Base-by-base conservation (phyloP, 2,797 vertebrate genomes). In the Coluber constrictor region DNA sequence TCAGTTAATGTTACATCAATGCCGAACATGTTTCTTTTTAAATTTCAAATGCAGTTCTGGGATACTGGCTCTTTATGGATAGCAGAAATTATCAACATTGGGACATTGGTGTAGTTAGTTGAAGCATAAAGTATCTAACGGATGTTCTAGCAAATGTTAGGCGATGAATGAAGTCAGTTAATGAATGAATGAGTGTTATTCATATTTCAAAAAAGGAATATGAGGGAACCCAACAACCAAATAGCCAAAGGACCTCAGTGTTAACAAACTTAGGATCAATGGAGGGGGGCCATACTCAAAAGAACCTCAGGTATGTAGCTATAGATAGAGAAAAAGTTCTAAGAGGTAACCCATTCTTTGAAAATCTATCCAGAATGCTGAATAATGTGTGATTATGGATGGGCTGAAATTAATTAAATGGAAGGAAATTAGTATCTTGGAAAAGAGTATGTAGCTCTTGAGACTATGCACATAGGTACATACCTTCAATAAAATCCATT, bases 101-200 rank as follows among this genome's bases (percentile, higher is more conserved):
- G 12, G 93, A 13, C 59, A 86, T 88, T 91, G 96, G 94, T 37
- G 91, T 92, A 87, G 51, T 95, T 96, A 96, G 94, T 63, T 96
- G 93, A 94, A 96, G 89, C 95, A 96, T 97, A 92, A 95, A 95
- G 37, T 93, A 29, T 56, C 94, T 94, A 94, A 87, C 74, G 11
- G 60, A 89, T 93, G 96, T 95, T 88, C 86, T 56, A 83, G 60
- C 74, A 94, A 94, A 96, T 90, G 23, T 94, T 29, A 94, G 90
- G 93, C 96, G 95, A 92, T 93, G 87, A 94, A 6, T 63, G 70
- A 56, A 92, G 86, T 95, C 32, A 74, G 96, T 94, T 93, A 61
- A 93, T 83, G 74, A 55, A 91, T 93, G 90, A 79, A 92, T 94
- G 89, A 87, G 79, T 1, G 8, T 92, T 89, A 86, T 56, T 87